Evolutionary conservation across 1,140 invertebrate species (phyloP).

Genomic region (Dinothrombium tinctorium): DNA sequence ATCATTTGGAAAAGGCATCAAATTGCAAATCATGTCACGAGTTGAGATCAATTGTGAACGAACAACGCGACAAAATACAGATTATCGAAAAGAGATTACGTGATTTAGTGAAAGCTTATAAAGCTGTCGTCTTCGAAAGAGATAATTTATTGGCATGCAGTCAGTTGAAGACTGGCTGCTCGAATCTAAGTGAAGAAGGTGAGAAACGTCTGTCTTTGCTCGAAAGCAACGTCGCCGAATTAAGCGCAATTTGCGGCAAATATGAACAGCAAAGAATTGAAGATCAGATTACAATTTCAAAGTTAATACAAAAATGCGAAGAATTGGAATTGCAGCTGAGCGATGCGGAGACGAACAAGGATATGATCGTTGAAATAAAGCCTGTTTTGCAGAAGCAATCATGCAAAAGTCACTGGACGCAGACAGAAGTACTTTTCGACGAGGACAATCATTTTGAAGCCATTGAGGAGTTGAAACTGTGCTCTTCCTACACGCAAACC

Average conservation of each 20-base stretch:
- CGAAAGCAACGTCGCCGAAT: conserved; percentile 8
- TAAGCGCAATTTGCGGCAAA: conserved; percentile 11
- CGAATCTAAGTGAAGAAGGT: conserved; percentile 4
- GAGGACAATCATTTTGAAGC: not conserved
- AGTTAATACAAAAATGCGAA: conserved; percentile 4
- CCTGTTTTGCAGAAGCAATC: not conserved
- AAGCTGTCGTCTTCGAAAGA: conserved; percentile 2
- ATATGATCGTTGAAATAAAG: not conserved
- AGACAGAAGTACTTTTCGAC: not conserved
- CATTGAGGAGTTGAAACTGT: not conserved
- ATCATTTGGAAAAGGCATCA: too few relatives aligned
- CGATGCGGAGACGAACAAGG: not conserved
- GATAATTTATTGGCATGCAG: not conserved
- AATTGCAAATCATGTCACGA: too few relatives aligned
- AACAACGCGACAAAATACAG: conserved; percentile 6
- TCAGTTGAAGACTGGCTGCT: not conserved
- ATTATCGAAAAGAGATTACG: conserved; percentile 5
- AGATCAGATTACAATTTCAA: conserved; percentile 3
- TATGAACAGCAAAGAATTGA: conserved; percentile 5
- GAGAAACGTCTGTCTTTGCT: conserved; percentile 9
- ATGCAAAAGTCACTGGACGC: not conserved
- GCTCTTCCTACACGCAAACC: not conserved
- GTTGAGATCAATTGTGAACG: not conserved
- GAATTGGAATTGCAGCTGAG: not conserved
- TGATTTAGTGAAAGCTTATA: conserved; percentile 10